Evolutionary conservation across 2,797 vertebrate species (phyloP).

Genomic region (Streptopelia turtur): DNA sequence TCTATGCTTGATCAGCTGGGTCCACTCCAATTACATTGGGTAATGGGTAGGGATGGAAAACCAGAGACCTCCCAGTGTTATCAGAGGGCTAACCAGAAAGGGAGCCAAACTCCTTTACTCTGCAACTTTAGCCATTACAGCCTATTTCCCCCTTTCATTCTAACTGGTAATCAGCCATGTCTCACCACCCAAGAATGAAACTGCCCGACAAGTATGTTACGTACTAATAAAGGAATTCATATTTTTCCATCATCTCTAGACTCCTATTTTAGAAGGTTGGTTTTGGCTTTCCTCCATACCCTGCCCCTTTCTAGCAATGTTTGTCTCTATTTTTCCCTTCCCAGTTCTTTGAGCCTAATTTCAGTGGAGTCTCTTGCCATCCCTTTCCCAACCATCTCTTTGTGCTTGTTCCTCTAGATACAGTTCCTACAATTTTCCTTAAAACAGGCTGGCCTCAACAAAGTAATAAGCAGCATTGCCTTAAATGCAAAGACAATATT

Average conservation of each 20-base stretch:
- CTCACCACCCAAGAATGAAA: not conserved
- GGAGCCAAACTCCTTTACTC: not conserved
- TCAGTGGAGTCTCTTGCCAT: not conserved
- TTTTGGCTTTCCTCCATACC: not conserved
- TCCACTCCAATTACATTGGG: not conserved
- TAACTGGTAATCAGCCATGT: not conserved
- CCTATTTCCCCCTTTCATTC: not conserved
- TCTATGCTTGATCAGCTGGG: not conserved
- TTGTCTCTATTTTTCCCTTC: not conserved
- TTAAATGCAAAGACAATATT: not conserved
- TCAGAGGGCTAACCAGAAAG: not conserved
- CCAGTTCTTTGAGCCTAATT: not conserved
- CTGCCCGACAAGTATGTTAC: not conserved
- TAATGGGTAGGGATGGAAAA: not conserved
- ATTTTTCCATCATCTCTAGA: not conserved
- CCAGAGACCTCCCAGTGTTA: not conserved
- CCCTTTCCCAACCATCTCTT: not conserved
- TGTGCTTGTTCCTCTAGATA: not conserved
- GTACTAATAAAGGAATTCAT: constrained; percentile 2
- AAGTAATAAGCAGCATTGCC: not conserved
- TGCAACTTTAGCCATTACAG: not conserved
- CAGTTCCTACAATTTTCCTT: not conserved
- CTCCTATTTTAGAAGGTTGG: not conserved
- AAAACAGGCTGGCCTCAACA: not conserved
- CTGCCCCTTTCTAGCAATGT: not conserved